Conservation (phyloP, 2,113 vertebrate genomes). For the Brachypodius melanocephalos region DNA sequence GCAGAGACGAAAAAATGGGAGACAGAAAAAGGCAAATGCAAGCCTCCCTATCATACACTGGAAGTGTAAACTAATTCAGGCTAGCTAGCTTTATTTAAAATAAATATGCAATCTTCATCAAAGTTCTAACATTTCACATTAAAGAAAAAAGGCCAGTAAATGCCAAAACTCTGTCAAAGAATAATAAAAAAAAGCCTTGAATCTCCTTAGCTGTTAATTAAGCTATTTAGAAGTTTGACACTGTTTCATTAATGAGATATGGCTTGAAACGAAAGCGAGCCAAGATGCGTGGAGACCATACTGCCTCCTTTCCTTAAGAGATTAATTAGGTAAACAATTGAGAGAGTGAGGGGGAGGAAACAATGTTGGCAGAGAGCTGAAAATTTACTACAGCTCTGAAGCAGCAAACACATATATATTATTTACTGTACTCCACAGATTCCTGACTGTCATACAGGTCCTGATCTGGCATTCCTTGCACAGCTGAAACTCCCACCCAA, state of each 20-base stretch:
- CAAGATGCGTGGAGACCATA: background rate
- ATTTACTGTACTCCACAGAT: constrained; percentile 46
- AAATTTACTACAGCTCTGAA: constrained; percentile 39
- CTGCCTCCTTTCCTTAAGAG: background rate
- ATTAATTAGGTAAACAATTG: constrained; percentile 57
- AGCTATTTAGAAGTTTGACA: background rate
- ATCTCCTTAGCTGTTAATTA: background rate
- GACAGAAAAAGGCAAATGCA: background rate
- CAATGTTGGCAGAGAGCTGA: background rate
- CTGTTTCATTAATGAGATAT: background rate
- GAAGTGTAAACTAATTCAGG: background rate
- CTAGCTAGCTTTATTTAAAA: constrained; percentile 24
- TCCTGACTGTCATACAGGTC: constrained; percentile 39
- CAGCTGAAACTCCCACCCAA: constrained; percentile 17
- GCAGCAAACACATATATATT: constrained; percentile 8
- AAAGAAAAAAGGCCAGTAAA: background rate
- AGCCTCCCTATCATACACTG: background rate
- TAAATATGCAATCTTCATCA: background rate
- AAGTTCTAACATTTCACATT: background rate
- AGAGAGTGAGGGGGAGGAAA: constrained; percentile 34
- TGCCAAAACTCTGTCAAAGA: background rate
- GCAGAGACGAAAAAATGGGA: background rate
- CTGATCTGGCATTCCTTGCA: constrained; percentile 32
- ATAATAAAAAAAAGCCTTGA: background rate
- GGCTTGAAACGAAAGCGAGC: background rate